Evolutionary conservation across 2,797 vertebrate species (phyloP), one percentile per base, ranked within the genome.

Genomic region (Cuniculus paca): DNA sequence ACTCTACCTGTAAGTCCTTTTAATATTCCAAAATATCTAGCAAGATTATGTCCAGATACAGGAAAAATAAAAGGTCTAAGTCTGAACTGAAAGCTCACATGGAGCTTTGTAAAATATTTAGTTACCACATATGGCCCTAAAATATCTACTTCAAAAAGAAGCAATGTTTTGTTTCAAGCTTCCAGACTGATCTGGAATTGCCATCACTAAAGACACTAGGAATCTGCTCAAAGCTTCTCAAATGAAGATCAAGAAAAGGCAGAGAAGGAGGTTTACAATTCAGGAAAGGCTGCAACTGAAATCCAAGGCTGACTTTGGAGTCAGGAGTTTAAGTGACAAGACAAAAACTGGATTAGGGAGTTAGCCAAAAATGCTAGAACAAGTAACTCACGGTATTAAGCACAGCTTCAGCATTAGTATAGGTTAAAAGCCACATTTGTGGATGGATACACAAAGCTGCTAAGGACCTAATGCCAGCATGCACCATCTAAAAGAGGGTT

Each of bases 401-500:
- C 98, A 98, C 80, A 97, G 82, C 77, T 39, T 72, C 91, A 97
- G 96, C 96, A 96, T 94, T 97, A 97, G 93, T 97, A 65, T 85
- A 88, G 96, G 94, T 97, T 95, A 93, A 97, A 95, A 95, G 95
- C 92, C 97, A 97, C 97, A 95, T 70, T 81, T 90, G 95, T 95
- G 79, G 63, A 75, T 90, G 93, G 63, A 88, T 42, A 94, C 92
- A 98, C 65, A 96, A 92, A 97, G 96, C 83, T 90, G 81, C 94
- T 95, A 97, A 85, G 88, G 88, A 98, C 97, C 98, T 93, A 97
- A 97, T 31, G 96, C 90, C 98, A 99, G 99, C 99, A 99, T 99
- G 99, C 99, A 99, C 98, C 99, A 99, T 98, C 98, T 99, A 99
- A 98, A 99, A 99, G 98, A 98, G 98, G 94, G 99, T 98, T 98